Evolutionary conservation across 1,140 invertebrate genomes (phyloP), one percentile per base, ranked within the genome.

Genomic region (Habropoda laboriosa): DNA sequence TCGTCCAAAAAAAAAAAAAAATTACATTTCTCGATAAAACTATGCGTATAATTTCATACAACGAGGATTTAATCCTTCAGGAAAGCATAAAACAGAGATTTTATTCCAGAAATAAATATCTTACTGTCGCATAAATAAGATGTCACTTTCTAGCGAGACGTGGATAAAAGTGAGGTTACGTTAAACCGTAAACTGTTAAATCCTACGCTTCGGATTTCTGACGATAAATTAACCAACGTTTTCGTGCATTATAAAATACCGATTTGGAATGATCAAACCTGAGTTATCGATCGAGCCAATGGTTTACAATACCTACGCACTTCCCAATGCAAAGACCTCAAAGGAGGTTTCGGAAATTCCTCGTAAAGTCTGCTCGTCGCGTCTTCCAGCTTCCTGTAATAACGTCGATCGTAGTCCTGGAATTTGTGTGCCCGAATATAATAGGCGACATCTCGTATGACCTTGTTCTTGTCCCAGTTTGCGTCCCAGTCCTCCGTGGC

Each of bases 391-490:
- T 79, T 82, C 30, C 80, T 88, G 83, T 92, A 80, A 88, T 92
- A 92, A 79, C 95, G 90, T 67, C 93, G 92, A 90, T 95, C 95
- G 87, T 93, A 95, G 81, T 95, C 95, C 63, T 93, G 94, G 81
- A 95, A 96, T 90, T 95, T 95, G 80, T 95, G 93, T 27, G 93
- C 90, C 60, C 95, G 90, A 57, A 96, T 89, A 82, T 94, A 95
- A 89, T 94, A 95, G 5, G 94, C 95, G 27, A 95, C 93, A 78
- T 95, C 93, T 81, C 90, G 92, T 24, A 95, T 83, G 10, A 91
- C 90, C 30, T 87, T 86, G 64, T 89, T 89, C 16, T 68, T 61
- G 67, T 91, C 83, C 88, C 89, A 88, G 24, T 68, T 80, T 0
- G 64, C 58, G 57, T 91, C 89, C 13, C 51, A 70, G 6, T 58